Evolutionary conservation across 1,140 invertebrate species (phyloP), one percentile per base, ranked within the genome.

Genomic region (Tetraneura akinire): DNA sequence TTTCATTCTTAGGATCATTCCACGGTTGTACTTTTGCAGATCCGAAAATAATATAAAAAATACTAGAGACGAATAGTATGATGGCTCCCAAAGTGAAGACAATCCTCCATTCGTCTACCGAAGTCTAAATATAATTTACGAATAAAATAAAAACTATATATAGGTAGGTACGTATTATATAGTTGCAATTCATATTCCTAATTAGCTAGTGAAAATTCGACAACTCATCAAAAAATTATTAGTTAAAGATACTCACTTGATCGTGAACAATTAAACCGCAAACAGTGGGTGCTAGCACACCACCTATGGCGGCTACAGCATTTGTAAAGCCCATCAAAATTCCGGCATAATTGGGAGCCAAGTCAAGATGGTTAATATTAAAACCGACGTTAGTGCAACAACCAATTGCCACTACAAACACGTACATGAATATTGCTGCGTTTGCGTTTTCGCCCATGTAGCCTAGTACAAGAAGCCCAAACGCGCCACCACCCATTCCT

Each of bases 281-380:
- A 13, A 96, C 85, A 4, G 90, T 87, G 0, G 94, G 94, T 85
- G 92, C 94, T 10, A 96, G 85, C 81, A 96, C 94, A 23, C 94
- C 95, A 26, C 94, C 93, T 80, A 96, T 84, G 0, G 94, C 95
- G 0, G 93, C 94, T 83, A 96, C 88, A 0, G 93, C 80, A 49
- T 81, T 81, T 8, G 80, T 71, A n/a, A 82, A 53, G 18, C 80
- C 76, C 80, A 81, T 87, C 29, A 88, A 81, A n/a, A 87, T 86
- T 37, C 88, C 88, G 9, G 86, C 85, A 81, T 85, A 87, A 81
- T 86, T 86, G 1, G 87, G 86, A 0, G 86, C 84, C 80, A 88
- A 84, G 83, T 94, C 92, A 26, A 93, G 88, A 82, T 92, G 90
- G 83, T 92, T 93, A 1, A 90, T 86, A 60, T 86, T 81, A 49